These are phyloP conservation scores for Myotis daubentonii DNA, from an alignment of 2,797 vertebrate species.

Conservation along the genomic window DNA sequence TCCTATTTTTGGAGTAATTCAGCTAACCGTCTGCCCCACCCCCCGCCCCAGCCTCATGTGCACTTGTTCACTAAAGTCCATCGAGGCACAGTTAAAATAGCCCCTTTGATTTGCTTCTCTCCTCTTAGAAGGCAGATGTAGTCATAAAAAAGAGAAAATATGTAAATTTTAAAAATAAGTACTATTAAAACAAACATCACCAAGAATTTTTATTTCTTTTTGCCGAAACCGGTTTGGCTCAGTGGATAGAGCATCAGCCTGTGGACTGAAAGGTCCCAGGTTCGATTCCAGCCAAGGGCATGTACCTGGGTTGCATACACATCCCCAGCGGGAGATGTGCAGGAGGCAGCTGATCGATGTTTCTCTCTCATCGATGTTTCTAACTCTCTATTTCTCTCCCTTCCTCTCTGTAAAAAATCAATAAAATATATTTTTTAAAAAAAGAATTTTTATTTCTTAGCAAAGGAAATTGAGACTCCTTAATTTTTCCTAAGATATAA, in stretches of 20 bases:
- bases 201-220: background rate
- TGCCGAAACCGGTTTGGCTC: no score
- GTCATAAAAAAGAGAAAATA: background rate
- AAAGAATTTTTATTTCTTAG: background rate
- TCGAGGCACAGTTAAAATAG: background rate
- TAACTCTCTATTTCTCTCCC: no score
- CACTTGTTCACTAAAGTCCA: background rate
- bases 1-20: background rate
- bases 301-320: no score
- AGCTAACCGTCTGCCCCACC: background rate
- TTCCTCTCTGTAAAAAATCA: no score
- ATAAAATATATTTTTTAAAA: no score
- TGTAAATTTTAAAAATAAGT: background rate
- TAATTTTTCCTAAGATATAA: background rate
- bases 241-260: no score
- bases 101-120: background rate
- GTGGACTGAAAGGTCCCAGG: no score
- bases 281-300: no score
- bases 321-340: no score
- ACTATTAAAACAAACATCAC: background rate
- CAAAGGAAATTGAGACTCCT: background rate
- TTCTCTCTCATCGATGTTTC: no score
- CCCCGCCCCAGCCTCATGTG: background rate
- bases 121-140: background rate
- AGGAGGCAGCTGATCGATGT: no score